Evolutionary conservation across 1,140 invertebrate genomes (phyloP).

Genomic region (Pseudomyrmex pallidus): DNA sequence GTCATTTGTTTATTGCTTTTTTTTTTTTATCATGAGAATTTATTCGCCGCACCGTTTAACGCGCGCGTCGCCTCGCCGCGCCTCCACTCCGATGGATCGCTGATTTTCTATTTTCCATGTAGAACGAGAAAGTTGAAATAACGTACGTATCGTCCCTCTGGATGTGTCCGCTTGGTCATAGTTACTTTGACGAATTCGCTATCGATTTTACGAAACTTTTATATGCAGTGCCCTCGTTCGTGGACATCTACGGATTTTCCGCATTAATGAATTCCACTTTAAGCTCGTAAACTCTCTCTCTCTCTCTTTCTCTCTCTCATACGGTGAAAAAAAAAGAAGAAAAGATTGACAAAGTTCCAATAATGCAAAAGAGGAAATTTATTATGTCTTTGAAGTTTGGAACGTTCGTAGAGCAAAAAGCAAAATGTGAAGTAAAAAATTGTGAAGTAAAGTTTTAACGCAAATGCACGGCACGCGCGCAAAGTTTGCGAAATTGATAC

Average conservation of each 20-base stretch:
- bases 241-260: not conserved
- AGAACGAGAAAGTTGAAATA: conserved; percentile 46
- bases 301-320: too few species aligned
- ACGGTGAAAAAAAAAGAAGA: too few species aligned
- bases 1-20: conserved; percentile 55
- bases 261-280: not conserved
- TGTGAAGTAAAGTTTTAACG: not conserved
- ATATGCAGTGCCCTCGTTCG: not conserved
- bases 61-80: conserved; percentile 43
- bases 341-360: too few species aligned
- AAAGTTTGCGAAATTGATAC: not conserved
- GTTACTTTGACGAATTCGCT: conserved; percentile 46
- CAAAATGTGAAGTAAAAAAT: too few species aligned
- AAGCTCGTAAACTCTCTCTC: not conserved
- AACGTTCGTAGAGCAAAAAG: too few species aligned
- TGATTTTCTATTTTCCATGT: conserved; percentile 21
- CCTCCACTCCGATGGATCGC: conserved; percentile 30
- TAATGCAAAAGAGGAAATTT: too few species aligned
- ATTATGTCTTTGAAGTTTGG: too few species aligned
- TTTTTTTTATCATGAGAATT: conserved; percentile 49
- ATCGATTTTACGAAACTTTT: conserved; percentile 42
- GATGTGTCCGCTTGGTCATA: conserved; percentile 24
- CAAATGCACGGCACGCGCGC: not conserved
- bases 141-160: not conserved
- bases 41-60: conserved; percentile 54